Conservation (phyloP, 1,140 invertebrate species). For the Maconellicoccus hirsutus region DNA sequence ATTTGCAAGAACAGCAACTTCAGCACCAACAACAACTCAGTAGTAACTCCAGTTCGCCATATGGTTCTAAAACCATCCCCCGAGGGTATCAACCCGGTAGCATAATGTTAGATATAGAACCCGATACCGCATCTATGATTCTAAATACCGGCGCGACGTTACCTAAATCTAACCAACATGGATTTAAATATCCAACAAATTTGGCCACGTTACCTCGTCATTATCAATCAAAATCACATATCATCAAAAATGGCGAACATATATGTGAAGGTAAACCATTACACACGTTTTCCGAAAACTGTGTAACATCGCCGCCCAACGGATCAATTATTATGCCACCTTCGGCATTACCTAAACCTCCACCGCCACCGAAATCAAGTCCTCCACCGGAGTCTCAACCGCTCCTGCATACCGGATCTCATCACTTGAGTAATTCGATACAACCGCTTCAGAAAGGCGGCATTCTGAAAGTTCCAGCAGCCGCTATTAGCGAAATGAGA, state of each 20-base stretch:
- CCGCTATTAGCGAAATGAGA: slow-evolving; percentile 28
- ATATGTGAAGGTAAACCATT: slow-evolving; percentile 32
- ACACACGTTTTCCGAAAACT: slow-evolving; percentile 20
- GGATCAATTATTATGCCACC: slow-evolving; percentile 40
- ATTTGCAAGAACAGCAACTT: slow-evolving; percentile 32
- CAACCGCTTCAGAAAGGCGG: slow-evolving; percentile 19
- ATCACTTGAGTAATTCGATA: neutral
- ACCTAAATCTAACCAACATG: slow-evolving; percentile 24
- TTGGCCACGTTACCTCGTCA: slow-evolving; percentile 25
- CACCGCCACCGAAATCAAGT: slow-evolving; percentile 42
- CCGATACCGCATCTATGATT: slow-evolving; percentile 53
- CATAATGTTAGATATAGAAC: slow-evolving; percentile 69
- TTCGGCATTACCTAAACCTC: slow-evolving; percentile 42
- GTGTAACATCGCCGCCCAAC: slow-evolving; percentile 38
- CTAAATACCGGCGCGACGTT: slow-evolving; percentile 38
- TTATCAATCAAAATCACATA: slow-evolving; percentile 26
- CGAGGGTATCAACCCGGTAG: slow-evolving; percentile 48
- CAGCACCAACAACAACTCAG: slow-evolving; percentile 4
- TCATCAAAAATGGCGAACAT: slow-evolving; percentile 35
- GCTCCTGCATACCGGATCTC: slow-evolving; percentile 30
- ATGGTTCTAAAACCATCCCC: slow-evolving; percentile 53
- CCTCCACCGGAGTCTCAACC: slow-evolving; percentile 46
- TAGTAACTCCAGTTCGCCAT: slow-evolving; percentile 55
- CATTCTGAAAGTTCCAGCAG: slow-evolving; percentile 26
- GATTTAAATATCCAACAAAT: neutral